Evolutionary conservation across 2,888 invertebrate genomes (phyloP).

Genomic region (Portevinia maculata): DNA sequence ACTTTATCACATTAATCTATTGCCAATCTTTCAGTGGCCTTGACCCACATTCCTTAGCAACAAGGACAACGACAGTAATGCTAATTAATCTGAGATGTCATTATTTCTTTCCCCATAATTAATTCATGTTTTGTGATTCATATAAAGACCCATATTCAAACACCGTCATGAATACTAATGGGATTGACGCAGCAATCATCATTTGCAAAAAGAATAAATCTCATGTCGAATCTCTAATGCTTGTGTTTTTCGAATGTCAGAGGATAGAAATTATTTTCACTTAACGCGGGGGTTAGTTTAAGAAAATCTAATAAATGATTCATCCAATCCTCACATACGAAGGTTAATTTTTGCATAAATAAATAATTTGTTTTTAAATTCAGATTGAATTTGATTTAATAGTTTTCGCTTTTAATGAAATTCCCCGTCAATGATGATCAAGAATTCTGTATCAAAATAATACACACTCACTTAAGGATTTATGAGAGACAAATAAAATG

Average conservation of each 20-base stretch:
- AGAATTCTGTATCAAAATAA: background rate
- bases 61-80: conserved; percentile 55
- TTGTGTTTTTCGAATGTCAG: conserved; percentile 50
- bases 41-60: conserved; percentile 76
- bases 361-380: conserved; percentile 30
- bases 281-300: conserved; percentile 2
- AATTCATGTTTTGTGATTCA: conserved; percentile 26
- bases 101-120: conserved; percentile 40
- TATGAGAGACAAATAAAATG: background rate
- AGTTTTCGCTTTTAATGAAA: conserved; percentile 37
- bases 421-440: conserved; percentile 11
- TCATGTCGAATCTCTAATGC: conserved; percentile 41
- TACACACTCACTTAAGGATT: background rate
- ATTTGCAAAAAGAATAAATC: conserved; percentile 32
- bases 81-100: conserved; percentile 54
- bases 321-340: background rate
- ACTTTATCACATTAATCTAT: conserved; percentile 32
- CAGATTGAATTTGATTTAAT: conserved; percentile 14
- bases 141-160: conserved; percentile 12
- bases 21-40: conserved; percentile 76
- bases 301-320: conserved; percentile 19
- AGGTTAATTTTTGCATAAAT: conserved; percentile 15
- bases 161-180: conserved; percentile 26
- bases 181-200: conserved; percentile 42
- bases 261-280: conserved; percentile 49